Evolutionary conservation across 2,888 invertebrate genomes (phyloP), one percentile per base, ranked within the genome.

Genomic region (Lithophane leautieri): DNA sequence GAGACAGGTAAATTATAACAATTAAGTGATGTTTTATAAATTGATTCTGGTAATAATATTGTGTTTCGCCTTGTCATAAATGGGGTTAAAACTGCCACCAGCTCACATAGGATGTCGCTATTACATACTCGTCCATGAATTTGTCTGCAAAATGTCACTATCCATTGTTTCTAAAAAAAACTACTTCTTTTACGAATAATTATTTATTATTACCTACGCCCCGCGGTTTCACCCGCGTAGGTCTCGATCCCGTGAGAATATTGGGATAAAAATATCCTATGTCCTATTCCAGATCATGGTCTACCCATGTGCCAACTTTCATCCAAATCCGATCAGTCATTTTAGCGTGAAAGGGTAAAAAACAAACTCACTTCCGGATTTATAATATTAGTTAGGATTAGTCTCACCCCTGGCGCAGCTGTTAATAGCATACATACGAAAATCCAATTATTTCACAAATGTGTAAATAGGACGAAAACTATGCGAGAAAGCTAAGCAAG

Each of bases 1-100:
- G 96, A 95, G 91, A 95, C 96, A 91, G 96, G 96, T 96, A 91
- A 74, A 69, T 60, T 73, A 42, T 2, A 70, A 28, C 6, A 54
- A 56, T n/a, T 44, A 11, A 4, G 8, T 60, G 9, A 9, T 58
- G 11, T 52, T 52, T 28, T 12, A 25, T 28, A 42, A 61, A 76
- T 62, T 40, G 2, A 44, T 63, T 44, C 28, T 2, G 1, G 3
- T 52, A 60, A 58, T 42, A 50, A 16, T 56, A n/a, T 76, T 50
- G 12, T 50, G 16, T 40, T 56, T n/a, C 16, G 47, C n/a, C 44
- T 25, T 22, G 7, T 40, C 11, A n/a, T 28, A 16, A 66, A 28
- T 54, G 7, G 34, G 11, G 34, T 19, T 34, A 22, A 34, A n/a
- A 28, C 22, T 47, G 47, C 14, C 47, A 66, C 47, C 25, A 47